Evolutionary conservation across 1,140 invertebrate genomes (phyloP).

Genomic region (Lasioglossum albipes): DNA sequence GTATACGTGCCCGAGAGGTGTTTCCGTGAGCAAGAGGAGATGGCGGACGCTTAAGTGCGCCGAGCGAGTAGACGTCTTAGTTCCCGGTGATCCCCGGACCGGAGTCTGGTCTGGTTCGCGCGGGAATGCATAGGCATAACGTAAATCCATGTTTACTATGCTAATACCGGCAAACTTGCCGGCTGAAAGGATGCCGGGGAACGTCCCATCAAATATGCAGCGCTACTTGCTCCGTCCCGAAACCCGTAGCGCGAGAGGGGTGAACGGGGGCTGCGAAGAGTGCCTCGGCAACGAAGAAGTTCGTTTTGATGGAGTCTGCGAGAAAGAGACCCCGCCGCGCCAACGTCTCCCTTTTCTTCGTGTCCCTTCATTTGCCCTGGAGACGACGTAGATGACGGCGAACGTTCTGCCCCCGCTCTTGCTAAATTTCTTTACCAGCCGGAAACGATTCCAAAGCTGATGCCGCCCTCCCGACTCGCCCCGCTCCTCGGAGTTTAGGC

Average conservation of each 20-base stretch:
- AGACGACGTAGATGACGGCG: neutral
- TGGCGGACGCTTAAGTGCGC: conserved; percentile 5
- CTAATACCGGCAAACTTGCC: conserved; percentile 75
- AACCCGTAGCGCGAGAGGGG: neutral
- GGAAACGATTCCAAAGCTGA: neutral
- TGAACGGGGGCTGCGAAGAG: neutral
- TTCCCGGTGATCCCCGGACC: conserved; percentile 26
- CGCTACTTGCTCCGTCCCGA: conserved; percentile 63
- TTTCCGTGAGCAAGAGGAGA: neutral
- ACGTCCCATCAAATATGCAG: conserved; percentile 75
- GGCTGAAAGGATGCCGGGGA: conserved; percentile 73
- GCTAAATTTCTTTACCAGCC: conserved; percentile 23
- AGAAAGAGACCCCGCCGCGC: conserved; percentile 9
- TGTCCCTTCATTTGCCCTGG: neutral
- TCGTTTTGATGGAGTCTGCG: conserved; percentile 54
- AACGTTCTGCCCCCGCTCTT: neutral
- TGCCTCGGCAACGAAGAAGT: conserved; percentile 29
- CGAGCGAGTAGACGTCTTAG: conserved; percentile 7
- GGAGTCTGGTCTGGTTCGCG: conserved; percentile 3
- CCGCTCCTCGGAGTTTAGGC: neutral
- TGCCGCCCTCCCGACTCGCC: neutral
- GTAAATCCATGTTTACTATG: conserved; percentile 77
- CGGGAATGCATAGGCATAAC: conserved; percentile 64
- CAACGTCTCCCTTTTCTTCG: neutral
- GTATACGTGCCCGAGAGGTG: conserved; percentile 16